Conservation (phyloP, 2,113 vertebrate genomes). For the Antennarius striatus region DNA sequence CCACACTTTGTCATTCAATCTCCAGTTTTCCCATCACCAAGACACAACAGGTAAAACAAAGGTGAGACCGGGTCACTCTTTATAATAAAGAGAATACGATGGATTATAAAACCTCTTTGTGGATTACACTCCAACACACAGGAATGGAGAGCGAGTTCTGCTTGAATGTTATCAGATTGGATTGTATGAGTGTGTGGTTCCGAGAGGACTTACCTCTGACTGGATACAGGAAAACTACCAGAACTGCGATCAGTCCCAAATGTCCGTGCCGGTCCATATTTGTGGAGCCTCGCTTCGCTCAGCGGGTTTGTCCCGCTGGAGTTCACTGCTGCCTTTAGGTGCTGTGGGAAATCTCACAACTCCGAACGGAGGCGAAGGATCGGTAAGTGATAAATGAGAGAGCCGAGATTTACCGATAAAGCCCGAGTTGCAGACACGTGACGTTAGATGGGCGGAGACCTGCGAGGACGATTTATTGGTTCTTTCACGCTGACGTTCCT, state of each 20-base stretch:
- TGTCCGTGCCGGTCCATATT: constrained; percentile 56
- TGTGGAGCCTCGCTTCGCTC: constrained; percentile 15
- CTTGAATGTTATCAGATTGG: not conserved
- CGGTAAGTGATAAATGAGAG: not conserved
- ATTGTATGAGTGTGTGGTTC: not conserved
- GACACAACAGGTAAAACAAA: not conserved
- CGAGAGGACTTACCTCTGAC: constrained; percentile 67
- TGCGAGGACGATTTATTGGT: too few species aligned
- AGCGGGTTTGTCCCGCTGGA: not conserved
- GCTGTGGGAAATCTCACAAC: constrained; percentile 36
- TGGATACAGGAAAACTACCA: constrained; percentile 49
- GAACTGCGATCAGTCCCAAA: constrained; percentile 18
- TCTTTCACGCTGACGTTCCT: too few species aligned
- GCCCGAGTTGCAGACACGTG: constrained; percentile 32
- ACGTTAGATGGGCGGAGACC: constrained; percentile 41
- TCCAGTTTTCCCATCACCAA: not conserved
- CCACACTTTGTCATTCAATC: not conserved
- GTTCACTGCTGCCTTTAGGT: constrained; percentile 40
- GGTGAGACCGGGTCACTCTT: too few species aligned
- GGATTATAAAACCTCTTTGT: too few species aligned
- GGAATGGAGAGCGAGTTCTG: not conserved
- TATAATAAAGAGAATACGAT: too few species aligned
- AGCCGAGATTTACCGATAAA: constrained; percentile 35
- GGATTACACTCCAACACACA: too few species aligned
- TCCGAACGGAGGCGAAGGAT: not conserved